A percentile compares a stretch with the other conserved stretches of the same genome.
Evolutionary conservation across 1,140 invertebrate genomes (phyloP).

Genomic region (Cylas formicarius): DNA sequence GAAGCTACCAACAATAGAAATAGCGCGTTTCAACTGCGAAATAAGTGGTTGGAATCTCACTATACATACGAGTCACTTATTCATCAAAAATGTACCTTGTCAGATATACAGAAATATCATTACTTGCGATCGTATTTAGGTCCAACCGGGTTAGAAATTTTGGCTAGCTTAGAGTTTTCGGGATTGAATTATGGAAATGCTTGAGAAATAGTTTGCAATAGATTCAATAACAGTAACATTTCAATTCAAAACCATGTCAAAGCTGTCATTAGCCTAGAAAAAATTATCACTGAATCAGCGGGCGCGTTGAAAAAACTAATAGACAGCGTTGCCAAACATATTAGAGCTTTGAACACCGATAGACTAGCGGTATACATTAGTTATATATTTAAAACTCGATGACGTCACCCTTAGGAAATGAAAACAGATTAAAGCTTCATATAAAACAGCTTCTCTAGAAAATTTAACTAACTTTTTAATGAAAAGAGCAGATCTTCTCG

Average conservation of each 20-base stretch:
- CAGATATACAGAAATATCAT: conserved; percentile 19
- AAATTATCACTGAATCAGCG: conserved; percentile 10
- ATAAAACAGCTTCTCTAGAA: too few relatives aligned
- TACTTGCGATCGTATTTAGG: conserved; percentile 11
- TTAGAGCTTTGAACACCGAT: background rate
- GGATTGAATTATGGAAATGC: conserved; percentile 12
- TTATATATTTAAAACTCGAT: too few relatives aligned
- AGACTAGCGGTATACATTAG: background rate
- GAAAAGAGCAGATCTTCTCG: too few relatives aligned
- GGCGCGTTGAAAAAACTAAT: background rate
- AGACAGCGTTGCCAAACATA: background rate
- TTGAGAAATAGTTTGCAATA: conserved; percentile 11
- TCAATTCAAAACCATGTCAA: conserved; percentile 13
- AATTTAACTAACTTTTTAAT: too few relatives aligned
- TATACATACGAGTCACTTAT: conserved; percentile 28
- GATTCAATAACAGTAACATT: conserved; percentile 12
- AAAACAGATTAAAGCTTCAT: too few relatives aligned
- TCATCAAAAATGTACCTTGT: conserved; percentile 24
- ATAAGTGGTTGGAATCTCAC: conserved; percentile 28
- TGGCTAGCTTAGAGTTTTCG: conserved; percentile 12
- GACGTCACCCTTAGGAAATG: too few relatives aligned
- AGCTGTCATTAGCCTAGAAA: conserved; percentile 8
- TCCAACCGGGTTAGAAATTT: conserved; percentile 2
- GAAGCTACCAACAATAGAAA: conserved; percentile 13
- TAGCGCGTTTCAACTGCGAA: conserved; percentile 18